Percentiles rank a stretch among this genome's conserved stretches.
phyloP scores from a whole-genome alignment of 2,888 invertebrate species.

The Heterodera filipjevi region DNA sequence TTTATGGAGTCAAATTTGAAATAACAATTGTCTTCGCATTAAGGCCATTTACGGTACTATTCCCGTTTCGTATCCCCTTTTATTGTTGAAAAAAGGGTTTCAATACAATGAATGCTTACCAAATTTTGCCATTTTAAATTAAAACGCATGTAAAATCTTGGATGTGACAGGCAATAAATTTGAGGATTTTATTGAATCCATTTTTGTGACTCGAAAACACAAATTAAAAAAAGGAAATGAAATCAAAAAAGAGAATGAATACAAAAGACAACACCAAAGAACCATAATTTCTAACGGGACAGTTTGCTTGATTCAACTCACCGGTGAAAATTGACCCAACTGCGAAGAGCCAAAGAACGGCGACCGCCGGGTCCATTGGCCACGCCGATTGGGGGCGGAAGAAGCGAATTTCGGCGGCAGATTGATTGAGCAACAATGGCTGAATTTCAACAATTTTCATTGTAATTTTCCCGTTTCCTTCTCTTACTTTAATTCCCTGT shows the following conservation, averaged over 20 bases:
- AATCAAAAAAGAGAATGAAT: too few species aligned
- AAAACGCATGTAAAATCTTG: too few species aligned
- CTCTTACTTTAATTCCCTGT: slow-evolving; percentile 38
- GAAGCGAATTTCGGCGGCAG: slow-evolving; percentile 42
- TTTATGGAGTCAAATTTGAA: too few species aligned
- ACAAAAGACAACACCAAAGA: slow-evolving; percentile 5
- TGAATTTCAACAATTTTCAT: neutral
- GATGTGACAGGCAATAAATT: too few species aligned
- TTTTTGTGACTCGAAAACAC: too few species aligned
- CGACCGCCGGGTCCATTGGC: slow-evolving; percentile 50
- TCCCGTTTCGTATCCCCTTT: too few species aligned
- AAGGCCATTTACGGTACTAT: too few species aligned
- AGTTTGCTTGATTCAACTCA: neutral
- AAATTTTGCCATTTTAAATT: too few species aligned
- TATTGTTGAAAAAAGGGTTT: too few species aligned
- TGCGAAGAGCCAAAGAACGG: slow-evolving; percentile 58
- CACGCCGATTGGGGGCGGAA: slow-evolving; percentile 47
- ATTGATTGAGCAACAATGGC: neutral
- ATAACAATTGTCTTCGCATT: too few species aligned
- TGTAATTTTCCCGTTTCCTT: neutral
- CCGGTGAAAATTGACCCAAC: slow-evolving; percentile 57
- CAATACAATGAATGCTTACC: too few species aligned
- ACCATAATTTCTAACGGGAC: neutral
- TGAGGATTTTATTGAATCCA: too few species aligned
- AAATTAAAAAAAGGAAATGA: neutral